Base-by-base conservation (phyloP, 1,140 invertebrate genomes). In the Venturia canescens region DNA sequence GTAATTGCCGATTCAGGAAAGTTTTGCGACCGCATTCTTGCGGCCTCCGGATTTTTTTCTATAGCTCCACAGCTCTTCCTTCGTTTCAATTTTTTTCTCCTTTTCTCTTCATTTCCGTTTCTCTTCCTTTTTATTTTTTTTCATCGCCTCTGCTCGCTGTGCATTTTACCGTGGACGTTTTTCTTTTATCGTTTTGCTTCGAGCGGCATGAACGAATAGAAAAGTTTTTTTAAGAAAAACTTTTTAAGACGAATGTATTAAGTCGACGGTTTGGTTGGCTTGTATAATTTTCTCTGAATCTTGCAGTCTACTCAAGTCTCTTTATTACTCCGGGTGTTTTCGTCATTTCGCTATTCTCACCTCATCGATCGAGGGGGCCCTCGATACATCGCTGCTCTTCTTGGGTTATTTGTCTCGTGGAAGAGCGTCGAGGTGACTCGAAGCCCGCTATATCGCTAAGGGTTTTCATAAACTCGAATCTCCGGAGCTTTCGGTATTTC, bases 1-100 rank as follows among this genome's bases (percentile, higher is more conserved):
- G 71, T 79, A 79, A 79, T 79, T 79, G 78, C 70, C 78, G 78
- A 79, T 79, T 79, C 57, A 60, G 66, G 60, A 71, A 79, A 79
- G 44, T 79, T 79, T 70, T 38, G 31, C 66, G 29, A 27, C 29
- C 27, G 66, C 66, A 69, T 69, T 69, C 66, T 27, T 26, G 11
- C 23, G 21, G 48, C 44, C n/a, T n/a, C 23, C 26, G 48, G 26
- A 69, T 69, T 29, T 69, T 69, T 27, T 69, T 69, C 66, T 29
- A 31, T 69, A 31, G 27, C 80, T 81, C 21, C 38, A 82, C 63
- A 29, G 23, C 23, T 34, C 31, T 29, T 31, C 5, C 16, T 5
- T 70, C 15, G 0, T 38, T n/a, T 9, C 23, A 23, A 13, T 67
- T 44, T 44, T 44, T 44, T 44, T 44, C 38, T 26, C 5, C 26